These are phyloP conservation scores for Poecilobothrus nobilitatus DNA, from an alignment of 2,888 invertebrate genomes.

Conservation along the genomic window DNA sequence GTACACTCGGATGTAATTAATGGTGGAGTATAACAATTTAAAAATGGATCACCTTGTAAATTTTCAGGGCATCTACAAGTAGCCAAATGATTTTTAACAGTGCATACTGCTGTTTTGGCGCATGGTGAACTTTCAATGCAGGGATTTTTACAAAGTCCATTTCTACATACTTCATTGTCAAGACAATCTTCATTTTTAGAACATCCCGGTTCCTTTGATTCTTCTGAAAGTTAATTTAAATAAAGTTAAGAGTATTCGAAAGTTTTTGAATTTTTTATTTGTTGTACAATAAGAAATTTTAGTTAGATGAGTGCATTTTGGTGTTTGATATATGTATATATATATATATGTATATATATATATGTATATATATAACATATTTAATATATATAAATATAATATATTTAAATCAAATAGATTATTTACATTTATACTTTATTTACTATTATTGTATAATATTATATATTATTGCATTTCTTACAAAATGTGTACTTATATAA, in stretches of 20 bases:
- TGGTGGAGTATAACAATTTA: slow-evolving; percentile 54
- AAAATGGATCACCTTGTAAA: slow-evolving; percentile 70
- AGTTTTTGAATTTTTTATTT: not conserved
- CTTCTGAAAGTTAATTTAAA: slow-evolving; percentile 28
- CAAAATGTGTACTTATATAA: too few relatives aligned
- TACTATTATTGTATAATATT: too few relatives aligned
- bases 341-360: not conserved
- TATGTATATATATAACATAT: too few relatives aligned
- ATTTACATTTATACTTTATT: too few relatives aligned
- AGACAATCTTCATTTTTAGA: slow-evolving; percentile 63
- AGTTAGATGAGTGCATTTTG: not conserved
- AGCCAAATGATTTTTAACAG: slow-evolving; percentile 65
- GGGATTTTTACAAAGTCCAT: slow-evolving; percentile 67
- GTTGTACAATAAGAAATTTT: not conserved
- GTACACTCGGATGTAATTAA: slow-evolving; percentile 58
- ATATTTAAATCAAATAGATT: too few relatives aligned
- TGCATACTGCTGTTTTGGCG: slow-evolving; percentile 69
- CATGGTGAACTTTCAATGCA: slow-evolving; percentile 62
- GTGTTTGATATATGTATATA: not conserved
- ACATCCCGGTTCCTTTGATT: slow-evolving; percentile 53
- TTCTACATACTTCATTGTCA: slow-evolving; percentile 60
- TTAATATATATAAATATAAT: too few relatives aligned
- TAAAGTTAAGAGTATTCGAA: too few relatives aligned
- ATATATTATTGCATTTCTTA: too few relatives aligned
- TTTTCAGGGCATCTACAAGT: slow-evolving; percentile 67